Percentiles rank a stretch among this genome's conserved stretches.
These are phyloP conservation scores for Yponomeuta plumbellus DNA, from an alignment of 2,888 invertebrate species.

Conservation along the genomic window DNA sequence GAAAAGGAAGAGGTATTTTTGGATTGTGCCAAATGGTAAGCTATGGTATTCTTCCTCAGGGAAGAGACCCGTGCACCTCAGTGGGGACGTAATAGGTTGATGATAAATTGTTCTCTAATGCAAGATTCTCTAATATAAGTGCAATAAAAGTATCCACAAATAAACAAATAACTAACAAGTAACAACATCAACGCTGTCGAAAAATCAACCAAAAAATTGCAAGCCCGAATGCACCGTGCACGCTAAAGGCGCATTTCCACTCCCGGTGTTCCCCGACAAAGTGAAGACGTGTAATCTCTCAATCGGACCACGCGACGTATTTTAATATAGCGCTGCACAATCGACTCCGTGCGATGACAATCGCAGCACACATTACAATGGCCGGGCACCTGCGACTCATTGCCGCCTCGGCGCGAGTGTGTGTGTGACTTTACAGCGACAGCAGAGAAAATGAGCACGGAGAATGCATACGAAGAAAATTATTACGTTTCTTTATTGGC, in stretches of 20 bases:
- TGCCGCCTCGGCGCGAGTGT: slow-evolving; percentile 9
- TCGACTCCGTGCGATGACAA: slow-evolving; percentile 13
- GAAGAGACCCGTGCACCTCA: no score
- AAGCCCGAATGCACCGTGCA: no score
- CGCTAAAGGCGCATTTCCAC: background rate
- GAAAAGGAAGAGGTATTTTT: no score
- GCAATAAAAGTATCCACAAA: no score
- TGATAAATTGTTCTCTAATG: no score
- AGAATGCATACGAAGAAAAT: background rate
- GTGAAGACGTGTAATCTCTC: slow-evolving; percentile 6
- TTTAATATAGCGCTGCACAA: slow-evolving; percentile 16
- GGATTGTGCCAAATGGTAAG: no score
- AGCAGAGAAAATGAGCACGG: slow-evolving; percentile 1
- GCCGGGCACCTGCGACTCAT: slow-evolving; percentile 18
- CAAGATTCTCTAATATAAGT: no score
- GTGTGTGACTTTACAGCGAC: slow-evolving; percentile 2
- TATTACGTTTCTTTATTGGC: background rate
- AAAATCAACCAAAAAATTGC: no score
- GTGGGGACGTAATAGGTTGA: no score
- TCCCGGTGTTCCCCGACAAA: background rate
- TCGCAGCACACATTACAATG: slow-evolving; percentile 17
- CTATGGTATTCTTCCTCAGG: no score
- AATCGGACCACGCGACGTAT: slow-evolving; percentile 9
- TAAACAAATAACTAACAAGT: no score
- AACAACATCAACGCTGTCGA: no score